A percentile compares a stretch with the other conserved stretches of the same genome.
Conservation (phyloP, 2,888 invertebrate genomes). For the Panzeria rudis region DNA sequence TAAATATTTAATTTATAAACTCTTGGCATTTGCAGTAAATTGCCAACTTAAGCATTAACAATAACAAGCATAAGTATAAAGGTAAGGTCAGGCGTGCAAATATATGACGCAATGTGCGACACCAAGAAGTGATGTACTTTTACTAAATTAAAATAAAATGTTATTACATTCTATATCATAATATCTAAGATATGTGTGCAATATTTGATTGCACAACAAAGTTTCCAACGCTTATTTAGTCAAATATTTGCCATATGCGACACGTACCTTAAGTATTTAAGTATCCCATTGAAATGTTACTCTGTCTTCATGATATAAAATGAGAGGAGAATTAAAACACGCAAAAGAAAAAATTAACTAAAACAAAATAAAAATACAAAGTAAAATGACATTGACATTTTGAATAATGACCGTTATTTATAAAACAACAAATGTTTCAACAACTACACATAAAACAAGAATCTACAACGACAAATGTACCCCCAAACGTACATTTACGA, state of each 20-base stretch:
- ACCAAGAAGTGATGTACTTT: not conserved
- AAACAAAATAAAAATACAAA: constrained; percentile 63
- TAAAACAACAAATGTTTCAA: constrained; percentile 67
- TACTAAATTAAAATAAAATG: no score
- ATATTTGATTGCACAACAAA: not conserved
- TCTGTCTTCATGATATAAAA: constrained; percentile 28
- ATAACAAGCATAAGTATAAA: constrained; percentile 15
- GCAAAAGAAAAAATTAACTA: constrained; percentile 15
- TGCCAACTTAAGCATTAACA: constrained; percentile 38
- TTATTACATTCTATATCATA: no score
- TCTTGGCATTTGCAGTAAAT: constrained; percentile 46
- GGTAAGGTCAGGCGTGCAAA: not conserved
- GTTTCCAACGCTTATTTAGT: not conserved
- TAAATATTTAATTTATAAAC: constrained; percentile 55
- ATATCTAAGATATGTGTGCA: no score
- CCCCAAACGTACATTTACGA: constrained; percentile 37
- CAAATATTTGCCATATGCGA: not conserved
- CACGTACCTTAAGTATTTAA: constrained; percentile 27
- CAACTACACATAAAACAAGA: constrained; percentile 38
- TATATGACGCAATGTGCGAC: not conserved
- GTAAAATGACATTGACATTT: constrained; percentile 81
- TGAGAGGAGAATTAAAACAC: constrained; percentile 27
- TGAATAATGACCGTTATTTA: constrained; percentile 78
- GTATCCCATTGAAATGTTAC: constrained; percentile 42
- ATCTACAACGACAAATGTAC: not conserved